A percentile compares a stretch with the other conserved stretches of the same genome.
Conservation (phyloP, 2,113 vertebrate genomes). For the Ceyx cyanopectus region DNA sequence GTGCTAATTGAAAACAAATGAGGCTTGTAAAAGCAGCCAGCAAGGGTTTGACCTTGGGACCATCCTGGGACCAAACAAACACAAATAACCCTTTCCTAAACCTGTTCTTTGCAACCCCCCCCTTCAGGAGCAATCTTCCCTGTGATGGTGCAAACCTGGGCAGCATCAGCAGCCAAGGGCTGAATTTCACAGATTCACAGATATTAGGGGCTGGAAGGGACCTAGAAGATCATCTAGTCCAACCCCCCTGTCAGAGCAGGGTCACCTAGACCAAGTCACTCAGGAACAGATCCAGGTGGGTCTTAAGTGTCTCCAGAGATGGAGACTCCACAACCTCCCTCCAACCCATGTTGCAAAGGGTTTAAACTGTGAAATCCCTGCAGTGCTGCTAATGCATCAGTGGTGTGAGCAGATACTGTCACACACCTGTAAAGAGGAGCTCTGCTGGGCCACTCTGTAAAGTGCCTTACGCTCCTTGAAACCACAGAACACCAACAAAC, state of each 20-base stretch:
- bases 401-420: background rate
- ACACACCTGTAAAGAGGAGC: background rate
- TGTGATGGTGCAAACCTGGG: background rate
- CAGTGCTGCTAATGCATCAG: rapidly evolving
- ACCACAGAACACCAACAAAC: background rate
- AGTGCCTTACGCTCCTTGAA: background rate
- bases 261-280: too few species aligned
- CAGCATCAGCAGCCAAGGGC: background rate
- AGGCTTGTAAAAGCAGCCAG: background rate
- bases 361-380: background rate
- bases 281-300: too few species aligned
- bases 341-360: background rate
- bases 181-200: background rate
- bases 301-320: too few species aligned
- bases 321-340: too few species aligned
- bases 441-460: background rate
- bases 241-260: too few species aligned
- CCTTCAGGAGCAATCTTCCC: background rate
- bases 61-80: background rate
- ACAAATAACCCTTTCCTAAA: constrained; percentile 14
- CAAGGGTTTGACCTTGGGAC: background rate
- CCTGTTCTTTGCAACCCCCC: background rate
- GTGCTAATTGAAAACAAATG: background rate
- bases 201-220: too few species aligned
- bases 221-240: too few species aligned